These are phyloP conservation scores for Corydoras sp. DNA, from an alignment of 2,113 vertebrate genomes.

Conservation along the genomic window DNA sequence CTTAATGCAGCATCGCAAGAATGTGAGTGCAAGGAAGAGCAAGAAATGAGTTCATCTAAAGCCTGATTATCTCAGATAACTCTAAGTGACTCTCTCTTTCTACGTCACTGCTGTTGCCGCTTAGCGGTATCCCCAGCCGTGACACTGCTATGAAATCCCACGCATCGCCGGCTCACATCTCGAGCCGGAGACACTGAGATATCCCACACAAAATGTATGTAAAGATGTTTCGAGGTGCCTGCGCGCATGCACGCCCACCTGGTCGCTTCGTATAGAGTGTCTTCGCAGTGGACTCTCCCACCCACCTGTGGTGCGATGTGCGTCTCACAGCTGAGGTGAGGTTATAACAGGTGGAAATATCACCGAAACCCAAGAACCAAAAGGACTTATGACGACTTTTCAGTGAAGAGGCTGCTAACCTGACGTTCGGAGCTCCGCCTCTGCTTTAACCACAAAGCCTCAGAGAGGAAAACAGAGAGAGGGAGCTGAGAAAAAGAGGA, in stretches of 20 bases:
- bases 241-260: slow-evolving; percentile 43
- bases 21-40: neutral
- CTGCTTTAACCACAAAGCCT: slow-evolving; percentile 28
- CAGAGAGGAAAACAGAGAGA: slow-evolving; percentile 19
- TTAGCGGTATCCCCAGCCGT: slow-evolving; percentile 29
- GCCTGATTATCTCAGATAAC: slow-evolving; percentile 6
- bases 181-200: slow-evolving; percentile 29
- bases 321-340: slow-evolving; percentile 38
- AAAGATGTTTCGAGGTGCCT: slow-evolving; percentile 26
- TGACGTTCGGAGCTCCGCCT: slow-evolving; percentile 28
- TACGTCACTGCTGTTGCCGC: slow-evolving; percentile 17
- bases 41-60: slow-evolving; percentile 1
- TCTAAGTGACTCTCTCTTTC: slow-evolving; percentile 15
- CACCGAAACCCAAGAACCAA: slow-evolving; percentile 19
- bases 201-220: slow-evolving; percentile 17
- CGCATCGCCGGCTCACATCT: slow-evolving; percentile 10
- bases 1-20: neutral
- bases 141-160: slow-evolving; percentile 12
- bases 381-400: slow-evolving; percentile 36
- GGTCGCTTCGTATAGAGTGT: slow-evolving; percentile 43
- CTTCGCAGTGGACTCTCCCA: slow-evolving; percentile 46
- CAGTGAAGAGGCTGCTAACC: slow-evolving; percentile 19
- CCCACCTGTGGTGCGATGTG: slow-evolving; percentile 48
- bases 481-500: slow-evolving; percentile 13
- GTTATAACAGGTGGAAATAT: slow-evolving; percentile 58